Base-by-base conservation (phyloP, 2,797 vertebrate species). In the Liasis olivaceus region DNA sequence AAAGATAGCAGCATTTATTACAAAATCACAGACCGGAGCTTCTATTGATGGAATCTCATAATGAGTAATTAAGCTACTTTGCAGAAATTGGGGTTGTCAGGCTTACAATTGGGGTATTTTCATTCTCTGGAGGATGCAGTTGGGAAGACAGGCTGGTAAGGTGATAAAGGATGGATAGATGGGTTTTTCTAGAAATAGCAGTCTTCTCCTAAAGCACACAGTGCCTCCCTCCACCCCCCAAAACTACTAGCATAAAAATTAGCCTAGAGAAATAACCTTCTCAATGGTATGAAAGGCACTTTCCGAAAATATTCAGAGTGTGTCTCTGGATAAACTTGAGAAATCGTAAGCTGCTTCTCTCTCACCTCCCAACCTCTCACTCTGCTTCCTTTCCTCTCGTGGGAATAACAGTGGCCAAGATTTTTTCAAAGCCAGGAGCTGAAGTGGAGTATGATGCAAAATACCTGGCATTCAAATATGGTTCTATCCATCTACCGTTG, bases 31-130 rank as follows among this genome's bases (percentile, higher is more conserved):
- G 97, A 97, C 97, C 96, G 93, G 97, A 97, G 97, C 97, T 96
- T 94, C 93, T 97, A 97, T 97, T 97, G 98, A 97, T 97, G 97
- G 97, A 97, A 97, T 96, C 97, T 97, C 94, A 84, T 98, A 98
- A 98, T 97, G 98, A 98, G 97, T 97, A 98, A 98, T 98, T 97
- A 98, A 98, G 97, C 97, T 94, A 94, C 97, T 98, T 97, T 96
- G 96, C 96, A 94, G 93, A 97, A 97, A 97, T 96, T 95, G 93
- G 96, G 92, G 95, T 97, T 97, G 97, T 97, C 97, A 95, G 90
- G 91, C 96, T 96, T 96, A 97, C 95, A 91, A 94, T 95, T 96
- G 96, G 97, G 97, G 96, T 95, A 95, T 96, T 97, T 95, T 85
- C 87, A 93, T 96, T 97, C 97, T 96, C 95, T 84, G 88, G 95